A percentile compares a stretch with the other conserved stretches of the same genome.
Evolutionary conservation across 2,797 vertebrate species (phyloP).

Genomic region (Scleropages formosus): DNA sequence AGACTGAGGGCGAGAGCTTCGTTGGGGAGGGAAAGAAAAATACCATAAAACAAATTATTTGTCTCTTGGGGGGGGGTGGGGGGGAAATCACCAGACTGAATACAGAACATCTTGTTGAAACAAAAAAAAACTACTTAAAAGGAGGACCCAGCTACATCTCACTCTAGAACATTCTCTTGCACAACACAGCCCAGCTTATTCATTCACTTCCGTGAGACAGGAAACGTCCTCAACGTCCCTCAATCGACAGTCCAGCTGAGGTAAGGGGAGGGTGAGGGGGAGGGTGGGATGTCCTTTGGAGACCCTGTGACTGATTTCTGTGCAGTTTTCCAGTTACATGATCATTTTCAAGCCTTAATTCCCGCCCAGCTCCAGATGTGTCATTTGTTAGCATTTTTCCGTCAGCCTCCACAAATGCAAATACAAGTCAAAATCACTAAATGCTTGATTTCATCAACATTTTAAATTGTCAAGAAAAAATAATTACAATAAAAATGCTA

Average conservation of each 20-base stretch:
- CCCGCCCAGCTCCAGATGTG: slow-evolving; percentile 37
- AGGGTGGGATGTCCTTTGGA: not conserved
- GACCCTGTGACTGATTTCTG: slow-evolving; percentile 11
- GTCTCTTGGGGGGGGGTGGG: no score
- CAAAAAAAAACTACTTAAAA: slow-evolving; percentile 12
- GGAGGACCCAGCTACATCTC: slow-evolving; percentile 14
- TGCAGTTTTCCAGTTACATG: slow-evolving; percentile 76
- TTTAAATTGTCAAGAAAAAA: slow-evolving; percentile 57
- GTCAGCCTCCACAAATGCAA: not conserved
- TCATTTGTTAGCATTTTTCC: not conserved
- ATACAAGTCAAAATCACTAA: slow-evolving; percentile 28
- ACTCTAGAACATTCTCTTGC: not conserved
- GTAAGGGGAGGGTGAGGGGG: not conserved
- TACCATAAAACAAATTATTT: slow-evolving; percentile 75
- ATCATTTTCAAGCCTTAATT: slow-evolving; percentile 54
- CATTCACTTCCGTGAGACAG: slow-evolving; percentile 11
- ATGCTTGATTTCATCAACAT: slow-evolving; percentile 75
- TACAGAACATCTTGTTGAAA: slow-evolving; percentile 4
- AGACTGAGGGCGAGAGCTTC: slow-evolving; percentile 20
- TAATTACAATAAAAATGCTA: slow-evolving; percentile 48
- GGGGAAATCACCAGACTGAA: slow-evolving; percentile 46
- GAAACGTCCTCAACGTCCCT: not conserved
- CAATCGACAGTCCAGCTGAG: not conserved
- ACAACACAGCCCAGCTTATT: slow-evolving; percentile 6
- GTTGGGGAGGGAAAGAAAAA: not conserved